These are phyloP conservation scores for Monochamus saltuarius DNA, from an alignment of 1,140 invertebrate genomes.

Conservation along the genomic window DNA sequence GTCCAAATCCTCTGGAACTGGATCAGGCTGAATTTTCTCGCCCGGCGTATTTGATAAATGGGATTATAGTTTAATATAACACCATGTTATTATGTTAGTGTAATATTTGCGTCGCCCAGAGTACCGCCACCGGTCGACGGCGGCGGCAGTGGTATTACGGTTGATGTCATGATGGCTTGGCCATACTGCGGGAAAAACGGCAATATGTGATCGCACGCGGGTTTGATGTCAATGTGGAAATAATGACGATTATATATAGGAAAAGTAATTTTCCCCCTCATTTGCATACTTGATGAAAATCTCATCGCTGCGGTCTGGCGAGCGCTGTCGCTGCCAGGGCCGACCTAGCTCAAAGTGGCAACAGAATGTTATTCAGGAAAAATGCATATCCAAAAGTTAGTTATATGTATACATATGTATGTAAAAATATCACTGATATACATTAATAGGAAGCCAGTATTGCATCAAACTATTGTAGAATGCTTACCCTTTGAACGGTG, in stretches of 20 bases:
- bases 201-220: slow-evolving; percentile 50
- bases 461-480: too few species aligned
- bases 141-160: slow-evolving; percentile 13
- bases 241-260: slow-evolving; percentile 54
- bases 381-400: too few species aligned
- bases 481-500: too few species aligned
- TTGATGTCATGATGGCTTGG: slow-evolving; percentile 18
- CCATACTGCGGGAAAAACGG: slow-evolving; percentile 42
- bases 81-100: slow-evolving; percentile 9
- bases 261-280: slow-evolving; percentile 56
- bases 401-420: too few species aligned
- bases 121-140: neutral
- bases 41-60: slow-evolving; percentile 21
- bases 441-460: too few species aligned
- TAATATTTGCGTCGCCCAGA: slow-evolving; percentile 17
- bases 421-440: too few species aligned
- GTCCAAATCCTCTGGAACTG: too few species aligned
- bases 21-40: neutral
- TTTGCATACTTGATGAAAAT: slow-evolving; percentile 56
- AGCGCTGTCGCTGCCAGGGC: neutral
- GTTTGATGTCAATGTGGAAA: slow-evolving; percentile 53
- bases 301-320: slow-evolving; percentile 39
- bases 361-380: too few species aligned
- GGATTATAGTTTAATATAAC: slow-evolving; percentile 24
- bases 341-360: too few species aligned